phyloP scores from a whole-genome alignment of 1,140 invertebrate genomes.

The Mesaphorura yosii region DNA sequence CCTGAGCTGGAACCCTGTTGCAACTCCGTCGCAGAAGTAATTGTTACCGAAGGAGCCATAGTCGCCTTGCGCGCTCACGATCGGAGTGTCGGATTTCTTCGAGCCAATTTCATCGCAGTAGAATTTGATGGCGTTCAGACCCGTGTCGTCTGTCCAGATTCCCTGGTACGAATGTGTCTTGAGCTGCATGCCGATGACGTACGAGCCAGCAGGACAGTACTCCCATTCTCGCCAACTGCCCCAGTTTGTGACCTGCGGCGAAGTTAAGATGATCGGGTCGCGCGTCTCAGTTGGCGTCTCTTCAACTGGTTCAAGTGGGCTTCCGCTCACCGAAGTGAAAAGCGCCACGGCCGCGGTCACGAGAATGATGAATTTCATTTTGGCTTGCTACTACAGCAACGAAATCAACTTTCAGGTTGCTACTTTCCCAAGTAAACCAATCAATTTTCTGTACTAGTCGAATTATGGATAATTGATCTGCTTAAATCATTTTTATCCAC shows the following conservation, averaged over 20 bases:
- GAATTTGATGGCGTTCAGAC: conserved; percentile 21
- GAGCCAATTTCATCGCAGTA: conserved; percentile 18
- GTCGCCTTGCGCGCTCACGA: conserved; percentile 1
- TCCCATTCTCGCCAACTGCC: conserved; percentile 11
- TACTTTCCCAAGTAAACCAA: no score
- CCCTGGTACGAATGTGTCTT: conserved; percentile 10
- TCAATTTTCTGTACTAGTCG: no score
- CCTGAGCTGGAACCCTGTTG: conserved; percentile 19
- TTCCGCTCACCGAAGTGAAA: no score
- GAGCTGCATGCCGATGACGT: conserved; percentile 12
- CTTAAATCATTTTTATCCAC: no score
- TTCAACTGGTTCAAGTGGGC: not conserved
- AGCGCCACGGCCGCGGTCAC: no score
- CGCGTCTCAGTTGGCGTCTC: no score
- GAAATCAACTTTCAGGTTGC: no score
- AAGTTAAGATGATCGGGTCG: conserved; percentile 36
- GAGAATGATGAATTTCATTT: no score
- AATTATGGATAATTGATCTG: no score
- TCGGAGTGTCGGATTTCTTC: not conserved
- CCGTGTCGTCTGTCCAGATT: conserved; percentile 8
- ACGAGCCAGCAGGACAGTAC: conserved; percentile 7
- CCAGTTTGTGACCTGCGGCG: conserved; percentile 12
- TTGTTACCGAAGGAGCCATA: conserved; percentile 12
- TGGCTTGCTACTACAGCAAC: no score
- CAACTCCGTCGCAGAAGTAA: conserved; percentile 14